Evolutionary conservation across 2,113 vertebrate species (phyloP).

Genomic region (Tiliqua scincoides): DNA sequence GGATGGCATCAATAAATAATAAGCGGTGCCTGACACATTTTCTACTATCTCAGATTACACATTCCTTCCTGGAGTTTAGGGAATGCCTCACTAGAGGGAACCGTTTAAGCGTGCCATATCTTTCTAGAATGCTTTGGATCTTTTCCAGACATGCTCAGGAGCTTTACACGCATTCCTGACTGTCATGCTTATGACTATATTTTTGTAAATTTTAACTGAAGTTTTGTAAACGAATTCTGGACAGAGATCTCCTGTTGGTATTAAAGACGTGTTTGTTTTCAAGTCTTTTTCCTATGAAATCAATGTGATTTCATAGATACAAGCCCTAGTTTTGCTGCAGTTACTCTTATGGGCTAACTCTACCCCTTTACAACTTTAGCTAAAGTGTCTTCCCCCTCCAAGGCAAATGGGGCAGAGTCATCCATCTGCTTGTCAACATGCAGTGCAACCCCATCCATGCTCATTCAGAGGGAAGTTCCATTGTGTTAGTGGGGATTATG

Average conservation of each 20-base stretch:
- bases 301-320: not conserved
- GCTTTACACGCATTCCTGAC: constrained; percentile 22
- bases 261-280: not conserved
- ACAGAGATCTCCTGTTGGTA: not conserved
- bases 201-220: constrained; percentile 37
- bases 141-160: constrained; percentile 45
- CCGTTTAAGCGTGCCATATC: constrained; percentile 47
- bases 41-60: constrained; percentile 41
- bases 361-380: not conserved
- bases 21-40: constrained; percentile 49
- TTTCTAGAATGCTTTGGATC: constrained; percentile 63
- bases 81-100: constrained; percentile 50
- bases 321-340: not conserved
- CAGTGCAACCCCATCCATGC: too few species aligned
- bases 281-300: not conserved
- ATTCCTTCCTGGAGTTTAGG: constrained; percentile 61
- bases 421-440: not conserved
- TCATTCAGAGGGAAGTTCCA: too few species aligned
- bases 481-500: too few species aligned
- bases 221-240: constrained; percentile 17
- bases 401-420: not conserved
- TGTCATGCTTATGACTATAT: constrained; percentile 26
- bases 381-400: not conserved
- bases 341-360: not conserved
- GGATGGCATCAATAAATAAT: constrained; percentile 56